Conservation (phyloP, 2,113 vertebrate genomes). For the Ornithorhynchus anatinus region DNA sequence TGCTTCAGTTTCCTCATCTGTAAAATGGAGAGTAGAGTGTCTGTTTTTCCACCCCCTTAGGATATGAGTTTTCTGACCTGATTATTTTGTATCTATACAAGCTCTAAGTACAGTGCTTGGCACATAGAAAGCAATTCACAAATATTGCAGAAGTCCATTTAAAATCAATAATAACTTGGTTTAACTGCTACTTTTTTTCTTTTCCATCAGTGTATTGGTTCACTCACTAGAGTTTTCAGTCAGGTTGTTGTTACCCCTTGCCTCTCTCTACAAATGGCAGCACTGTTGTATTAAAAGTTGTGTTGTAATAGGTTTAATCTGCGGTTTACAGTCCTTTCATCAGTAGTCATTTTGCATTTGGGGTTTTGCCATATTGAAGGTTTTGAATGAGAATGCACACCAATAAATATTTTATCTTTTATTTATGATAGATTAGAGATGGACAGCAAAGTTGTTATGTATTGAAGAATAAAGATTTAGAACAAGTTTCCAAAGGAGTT, state of each 20-base stretch:
- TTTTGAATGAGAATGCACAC: constrained; percentile 25
- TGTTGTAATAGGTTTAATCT: constrained; percentile 46
- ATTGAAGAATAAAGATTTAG: constrained; percentile 91
- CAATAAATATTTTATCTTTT: constrained; percentile 17
- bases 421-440: constrained; percentile 80
- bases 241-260: constrained; percentile 28
- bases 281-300: constrained; percentile 52
- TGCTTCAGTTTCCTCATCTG: no score
- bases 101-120: no score
- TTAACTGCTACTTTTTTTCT: no score
- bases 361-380: not conserved
- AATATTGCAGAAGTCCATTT: constrained; percentile 49
- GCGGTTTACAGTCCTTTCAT: constrained; percentile 45
- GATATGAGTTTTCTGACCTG: no score
- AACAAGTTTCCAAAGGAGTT: constrained; percentile 81
- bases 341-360: constrained; percentile 19
- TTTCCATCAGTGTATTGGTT: constrained; percentile 52
- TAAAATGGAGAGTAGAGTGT: no score
- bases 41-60: no score
- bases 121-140: no score
- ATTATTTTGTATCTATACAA: no score
- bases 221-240: constrained; percentile 50
- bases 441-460: constrained; percentile 80
- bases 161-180: constrained; percentile 16
- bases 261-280: constrained; percentile 35